Conservation (phyloP, 2,113 vertebrate species). For the Ctenodactylus gundi region DNA sequence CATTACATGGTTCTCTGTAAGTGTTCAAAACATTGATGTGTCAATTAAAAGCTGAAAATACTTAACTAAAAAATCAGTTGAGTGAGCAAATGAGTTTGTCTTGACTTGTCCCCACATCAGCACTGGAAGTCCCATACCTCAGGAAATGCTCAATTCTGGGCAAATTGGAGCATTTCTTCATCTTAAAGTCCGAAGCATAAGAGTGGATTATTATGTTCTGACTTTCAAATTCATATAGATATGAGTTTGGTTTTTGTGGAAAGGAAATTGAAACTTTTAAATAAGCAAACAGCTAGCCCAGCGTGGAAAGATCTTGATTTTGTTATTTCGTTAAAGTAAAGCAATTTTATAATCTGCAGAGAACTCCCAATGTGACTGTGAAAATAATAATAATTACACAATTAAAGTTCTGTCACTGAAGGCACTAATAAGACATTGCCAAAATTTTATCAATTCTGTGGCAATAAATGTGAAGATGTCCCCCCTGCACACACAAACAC, state of each 20-base stretch:
- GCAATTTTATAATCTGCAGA: slow-evolving; percentile 39
- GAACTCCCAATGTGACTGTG: neutral
- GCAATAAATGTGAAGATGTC: slow-evolving; percentile 29
- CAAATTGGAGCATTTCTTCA: neutral
- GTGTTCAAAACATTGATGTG: neutral
- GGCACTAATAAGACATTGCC: slow-evolving; percentile 36
- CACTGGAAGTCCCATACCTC: neutral
- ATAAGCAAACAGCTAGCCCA: slow-evolving; percentile 34
- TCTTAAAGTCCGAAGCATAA: neutral
- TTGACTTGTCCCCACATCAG: neutral
- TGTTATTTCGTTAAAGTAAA: slow-evolving; percentile 58
- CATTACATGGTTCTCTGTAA: neutral
- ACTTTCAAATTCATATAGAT: neutral
- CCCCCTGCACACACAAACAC: too few relatives aligned
- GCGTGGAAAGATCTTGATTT: slow-evolving; percentile 27
- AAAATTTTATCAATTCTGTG: slow-evolving; percentile 37
- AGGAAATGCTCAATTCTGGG: neutral
- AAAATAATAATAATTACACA: slow-evolving; percentile 55
- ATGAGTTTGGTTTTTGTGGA: neutral
- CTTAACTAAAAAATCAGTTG: neutral
- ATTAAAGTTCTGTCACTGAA: slow-evolving; percentile 41
- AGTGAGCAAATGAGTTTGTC: neutral
- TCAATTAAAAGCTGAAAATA: neutral
- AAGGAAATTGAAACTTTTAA: slow-evolving; percentile 32
- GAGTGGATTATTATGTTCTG: neutral